Evolutionary conservation across 1,140 invertebrate genomes (phyloP).

Genomic region (Drosophila fuyamai): DNA sequence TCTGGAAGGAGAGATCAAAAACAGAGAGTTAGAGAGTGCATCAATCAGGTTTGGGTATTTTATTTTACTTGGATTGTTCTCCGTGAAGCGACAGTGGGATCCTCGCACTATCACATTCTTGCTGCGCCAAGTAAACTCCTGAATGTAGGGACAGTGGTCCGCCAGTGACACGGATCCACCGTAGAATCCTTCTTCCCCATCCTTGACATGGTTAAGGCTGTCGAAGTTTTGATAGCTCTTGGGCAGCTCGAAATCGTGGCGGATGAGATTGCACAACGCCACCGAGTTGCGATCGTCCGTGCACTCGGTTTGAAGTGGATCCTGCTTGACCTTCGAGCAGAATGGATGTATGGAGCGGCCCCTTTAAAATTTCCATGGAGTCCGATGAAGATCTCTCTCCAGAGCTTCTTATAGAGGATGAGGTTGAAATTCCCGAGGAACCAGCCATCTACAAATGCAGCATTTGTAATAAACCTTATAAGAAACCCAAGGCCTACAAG

Average conservation of each 20-base stretch:
- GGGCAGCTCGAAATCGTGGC: slow-evolving; percentile 92
- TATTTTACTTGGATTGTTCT: slow-evolving; percentile 94
- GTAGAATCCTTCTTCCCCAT: slow-evolving; percentile 90
- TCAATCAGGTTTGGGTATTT: neutral
- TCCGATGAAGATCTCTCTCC: neutral
- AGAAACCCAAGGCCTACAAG: slow-evolving; percentile 57
- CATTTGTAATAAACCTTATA: slow-evolving; percentile 66
- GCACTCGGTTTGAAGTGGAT: slow-evolving; percentile 97
- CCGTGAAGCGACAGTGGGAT: slow-evolving; percentile 94
- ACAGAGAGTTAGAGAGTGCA: neutral
- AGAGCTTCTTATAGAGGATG: slow-evolving; percentile 2
- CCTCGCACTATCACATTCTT: slow-evolving; percentile 94
- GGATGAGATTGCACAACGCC: slow-evolving; percentile 97
- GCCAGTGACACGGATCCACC: slow-evolving; percentile 98
- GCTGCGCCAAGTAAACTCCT: slow-evolving; percentile 97
- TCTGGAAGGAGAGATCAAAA: slow-evolving; percentile 85
- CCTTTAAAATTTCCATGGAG: slow-evolving; percentile 82
- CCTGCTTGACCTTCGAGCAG: slow-evolving; percentile 96
- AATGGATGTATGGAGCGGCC: slow-evolving; percentile 93
- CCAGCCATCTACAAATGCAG: slow-evolving; percentile 44
- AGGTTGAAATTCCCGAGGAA: neutral
- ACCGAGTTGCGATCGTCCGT: slow-evolving; percentile 96
- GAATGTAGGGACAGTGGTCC: slow-evolving; percentile 99
- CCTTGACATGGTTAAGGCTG: slow-evolving; percentile 87
- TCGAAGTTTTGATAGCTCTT: slow-evolving; percentile 90